These are phyloP conservation scores for Apeira syringaria DNA, from an alignment of 2,888 invertebrate species.

Conservation along the genomic window DNA sequence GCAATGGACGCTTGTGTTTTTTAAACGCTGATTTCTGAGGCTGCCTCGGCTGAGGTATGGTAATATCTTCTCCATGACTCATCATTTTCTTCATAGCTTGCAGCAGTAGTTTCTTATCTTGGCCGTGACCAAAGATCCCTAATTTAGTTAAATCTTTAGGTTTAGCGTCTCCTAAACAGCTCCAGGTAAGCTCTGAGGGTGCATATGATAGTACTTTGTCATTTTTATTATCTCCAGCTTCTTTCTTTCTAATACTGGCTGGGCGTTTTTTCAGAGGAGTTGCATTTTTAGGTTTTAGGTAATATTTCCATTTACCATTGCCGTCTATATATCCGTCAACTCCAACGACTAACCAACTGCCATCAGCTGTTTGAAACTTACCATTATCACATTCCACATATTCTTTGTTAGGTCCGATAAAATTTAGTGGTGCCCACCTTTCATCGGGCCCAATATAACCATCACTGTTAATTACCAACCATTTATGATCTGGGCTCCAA, in stretches of 20 bases:
- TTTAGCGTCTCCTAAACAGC: conserved; percentile 67
- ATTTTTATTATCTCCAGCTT: conserved; percentile 38
- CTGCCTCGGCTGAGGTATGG: conserved; percentile 43
- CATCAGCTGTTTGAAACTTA: conserved; percentile 59
- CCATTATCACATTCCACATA: conserved; percentile 59
- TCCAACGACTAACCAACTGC: conserved; percentile 62
- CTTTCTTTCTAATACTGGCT: conserved; percentile 15
- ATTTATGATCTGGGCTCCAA: conserved; percentile 63
- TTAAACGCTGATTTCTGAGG: conserved; percentile 36
- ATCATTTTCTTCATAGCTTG: conserved; percentile 52
- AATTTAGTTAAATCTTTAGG: conserved; percentile 58
- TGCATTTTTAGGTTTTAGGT: conserved; percentile 38
- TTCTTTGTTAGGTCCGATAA: conserved; percentile 64
- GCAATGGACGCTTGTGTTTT: conserved; percentile 7
- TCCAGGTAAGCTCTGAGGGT: conserved; percentile 56
- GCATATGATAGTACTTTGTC: conserved; percentile 31
- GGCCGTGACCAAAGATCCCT: conserved; percentile 70
- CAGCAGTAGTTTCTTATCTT: conserved; percentile 59
- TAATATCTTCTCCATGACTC: conserved; percentile 56
- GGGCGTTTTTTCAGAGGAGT: conserved; percentile 23
- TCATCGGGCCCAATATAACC: conserved; percentile 68
- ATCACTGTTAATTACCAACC: conserved; percentile 70
- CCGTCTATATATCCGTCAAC: conserved; percentile 67
- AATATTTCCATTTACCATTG: conserved; percentile 60
- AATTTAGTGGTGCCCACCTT: conserved; percentile 66